Evolutionary conservation across 1,140 invertebrate species (phyloP).

Genomic region (Penaeus japonicus): DNA sequence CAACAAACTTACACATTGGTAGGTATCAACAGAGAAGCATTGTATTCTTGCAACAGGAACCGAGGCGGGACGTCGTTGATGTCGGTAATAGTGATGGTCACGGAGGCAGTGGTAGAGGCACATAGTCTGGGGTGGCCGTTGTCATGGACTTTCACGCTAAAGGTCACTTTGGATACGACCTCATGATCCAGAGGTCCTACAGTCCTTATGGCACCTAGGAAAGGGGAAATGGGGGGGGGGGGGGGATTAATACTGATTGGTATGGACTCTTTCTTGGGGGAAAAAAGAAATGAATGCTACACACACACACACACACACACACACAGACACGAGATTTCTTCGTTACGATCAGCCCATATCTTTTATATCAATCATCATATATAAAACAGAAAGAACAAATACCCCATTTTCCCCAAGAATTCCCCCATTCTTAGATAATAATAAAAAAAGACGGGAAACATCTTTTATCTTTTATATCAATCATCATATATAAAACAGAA

Average conservation of each 20-base stretch:
- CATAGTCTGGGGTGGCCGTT: conserved; percentile 79
- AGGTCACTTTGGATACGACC: conserved; percentile 73
- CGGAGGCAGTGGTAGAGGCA: conserved; percentile 73
- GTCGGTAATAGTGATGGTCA: conserved; percentile 77
- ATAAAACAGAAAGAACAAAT: not conserved
- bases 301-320: no score
- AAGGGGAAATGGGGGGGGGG: not conserved
- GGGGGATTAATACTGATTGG: not conserved
- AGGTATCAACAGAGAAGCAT: conserved; percentile 68
- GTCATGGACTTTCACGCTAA: conserved; percentile 87
- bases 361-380: no score
- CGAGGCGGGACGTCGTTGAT: conserved; percentile 90
- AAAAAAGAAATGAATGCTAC: conserved; percentile 8
- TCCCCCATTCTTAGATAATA: no score
- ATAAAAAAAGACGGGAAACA: not conserved
- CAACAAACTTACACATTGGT: conserved; percentile 74
- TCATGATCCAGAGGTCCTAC: conserved; percentile 84
- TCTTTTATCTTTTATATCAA: no score
- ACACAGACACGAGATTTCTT: no score
- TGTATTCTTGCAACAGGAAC: conserved; percentile 69
- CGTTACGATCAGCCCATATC: no score
- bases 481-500: no score
- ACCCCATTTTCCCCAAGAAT: not conserved
- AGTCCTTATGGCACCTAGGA: conserved; percentile 78
- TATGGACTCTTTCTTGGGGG: not conserved